Percentiles rank a stretch among this genome's conserved stretches.
These are phyloP conservation scores for Drosophila infuscata DNA, from an alignment of 2,888 invertebrate genomes.

Conservation along the genomic window DNA sequence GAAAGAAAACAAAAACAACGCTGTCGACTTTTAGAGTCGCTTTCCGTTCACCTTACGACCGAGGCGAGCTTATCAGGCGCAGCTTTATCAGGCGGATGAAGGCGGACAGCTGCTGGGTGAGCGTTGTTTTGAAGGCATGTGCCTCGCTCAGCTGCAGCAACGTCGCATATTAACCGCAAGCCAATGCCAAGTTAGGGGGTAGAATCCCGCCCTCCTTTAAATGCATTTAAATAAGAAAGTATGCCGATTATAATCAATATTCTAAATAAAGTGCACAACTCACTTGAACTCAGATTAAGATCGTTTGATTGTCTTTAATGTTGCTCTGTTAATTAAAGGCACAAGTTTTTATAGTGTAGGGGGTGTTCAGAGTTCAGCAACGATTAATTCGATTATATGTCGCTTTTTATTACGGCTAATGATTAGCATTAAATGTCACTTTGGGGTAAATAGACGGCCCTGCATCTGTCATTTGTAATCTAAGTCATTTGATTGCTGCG, in stretches of 20 bases:
- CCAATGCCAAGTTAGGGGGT: background rate
- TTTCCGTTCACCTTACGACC: slow-evolving; percentile 12
- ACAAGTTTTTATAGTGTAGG: background rate
- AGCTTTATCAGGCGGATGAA: slow-evolving; percentile 47
- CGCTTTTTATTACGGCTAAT: background rate
- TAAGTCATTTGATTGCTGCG: slow-evolving; percentile 31
- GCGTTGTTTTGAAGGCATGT: slow-evolving; percentile 12
- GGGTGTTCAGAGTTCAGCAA: slow-evolving; percentile 52
- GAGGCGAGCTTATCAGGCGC: slow-evolving; percentile 45
- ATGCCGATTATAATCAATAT: slow-evolving; percentile 40
- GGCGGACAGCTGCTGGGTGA: background rate
- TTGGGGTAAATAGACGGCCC: slow-evolving; percentile 29
- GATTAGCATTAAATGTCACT: background rate
- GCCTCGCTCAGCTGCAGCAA: slow-evolving; percentile 7
- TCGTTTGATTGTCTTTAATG: slow-evolving; percentile 47
- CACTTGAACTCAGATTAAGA: slow-evolving; percentile 42
- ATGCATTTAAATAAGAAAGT: background rate
- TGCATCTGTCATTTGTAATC: slow-evolving; percentile 38
- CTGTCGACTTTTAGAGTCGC: slow-evolving; percentile 29
- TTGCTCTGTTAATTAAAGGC: slow-evolving; percentile 8
- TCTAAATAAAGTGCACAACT: slow-evolving; percentile 35
- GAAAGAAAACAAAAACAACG: slow-evolving; percentile 2
- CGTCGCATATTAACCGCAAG: slow-evolving; percentile 35
- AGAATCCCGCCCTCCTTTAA: background rate
- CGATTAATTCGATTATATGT: slow-evolving; percentile 37